A percentile compares a stretch with the other conserved stretches of the same genome.
Conservation (phyloP, 2,888 invertebrate species). For the Camptogramma bilineatum region DNA sequence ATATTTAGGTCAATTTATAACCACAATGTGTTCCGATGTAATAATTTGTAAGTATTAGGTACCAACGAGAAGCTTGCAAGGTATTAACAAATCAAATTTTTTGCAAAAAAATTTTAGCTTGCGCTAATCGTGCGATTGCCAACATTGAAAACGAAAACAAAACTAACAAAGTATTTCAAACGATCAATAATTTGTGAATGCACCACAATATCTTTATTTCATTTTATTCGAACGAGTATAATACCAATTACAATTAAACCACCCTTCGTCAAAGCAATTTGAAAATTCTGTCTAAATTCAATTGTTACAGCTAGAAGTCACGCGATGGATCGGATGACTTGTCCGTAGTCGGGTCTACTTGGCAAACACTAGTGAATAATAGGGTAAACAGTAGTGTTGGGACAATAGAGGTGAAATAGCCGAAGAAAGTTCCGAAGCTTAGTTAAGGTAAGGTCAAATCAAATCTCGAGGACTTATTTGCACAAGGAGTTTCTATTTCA, state of each 20-base stretch:
- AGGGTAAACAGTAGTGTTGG: conserved; percentile 65
- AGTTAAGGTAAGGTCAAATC: too few species aligned
- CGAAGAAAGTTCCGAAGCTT: background rate
- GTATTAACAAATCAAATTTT: too few species aligned
- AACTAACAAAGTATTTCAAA: background rate
- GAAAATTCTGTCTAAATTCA: conserved; percentile 55
- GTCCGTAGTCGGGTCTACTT: conserved; percentile 56
- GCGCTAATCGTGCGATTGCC: too few species aligned
- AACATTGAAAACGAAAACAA: too few species aligned
- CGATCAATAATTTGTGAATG: background rate
- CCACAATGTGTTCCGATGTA: too few species aligned
- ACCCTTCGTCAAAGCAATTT: conserved; percentile 42
- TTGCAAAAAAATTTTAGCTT: too few species aligned
- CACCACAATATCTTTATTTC: conserved; percentile 5
- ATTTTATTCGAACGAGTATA: conserved; percentile 15
- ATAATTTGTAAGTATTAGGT: too few species aligned
- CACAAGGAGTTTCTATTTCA: too few species aligned
- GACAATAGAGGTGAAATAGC: background rate
- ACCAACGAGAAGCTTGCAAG: too few species aligned
- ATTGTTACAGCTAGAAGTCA: conserved; percentile 71
- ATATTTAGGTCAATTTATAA: too few species aligned
- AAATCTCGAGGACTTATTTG: too few species aligned
- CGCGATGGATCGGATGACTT: conserved; percentile 59
- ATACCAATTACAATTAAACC: conserved; percentile 53
- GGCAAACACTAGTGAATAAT: conserved; percentile 80